These are phyloP conservation scores for Pyxicephalus adspersus DNA, from an alignment of 2,113 vertebrate species.

Conservation along the genomic window DNA sequence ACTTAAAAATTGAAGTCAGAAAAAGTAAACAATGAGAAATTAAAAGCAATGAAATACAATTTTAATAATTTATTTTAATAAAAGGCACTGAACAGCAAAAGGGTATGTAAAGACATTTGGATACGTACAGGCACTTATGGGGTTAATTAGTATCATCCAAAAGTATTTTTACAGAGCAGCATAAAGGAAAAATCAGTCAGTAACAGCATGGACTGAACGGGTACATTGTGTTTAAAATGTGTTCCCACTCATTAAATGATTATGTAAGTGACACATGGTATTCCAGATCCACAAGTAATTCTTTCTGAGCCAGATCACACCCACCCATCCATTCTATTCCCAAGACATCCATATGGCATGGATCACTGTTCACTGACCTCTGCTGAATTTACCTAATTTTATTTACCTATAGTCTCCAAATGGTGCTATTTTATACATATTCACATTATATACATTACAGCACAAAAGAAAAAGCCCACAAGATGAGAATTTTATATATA, in stretches of 20 bases:
- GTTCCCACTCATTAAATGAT: conserved; percentile 41
- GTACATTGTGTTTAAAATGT: conserved; percentile 46
- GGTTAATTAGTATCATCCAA: neutral
- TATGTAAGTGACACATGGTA: conserved; percentile 51
- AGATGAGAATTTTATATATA: too few relatives aligned
- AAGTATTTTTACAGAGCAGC: neutral
- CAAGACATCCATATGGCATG: conserved; percentile 17
- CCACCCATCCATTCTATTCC: conserved; percentile 18
- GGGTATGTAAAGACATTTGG: too few relatives aligned
- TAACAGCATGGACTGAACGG: conserved; percentile 10
- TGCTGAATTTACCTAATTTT: neutral
- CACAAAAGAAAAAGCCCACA: too few relatives aligned
- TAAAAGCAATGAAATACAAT: too few relatives aligned
- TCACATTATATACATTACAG: too few relatives aligned
- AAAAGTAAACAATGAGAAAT: too few relatives aligned
- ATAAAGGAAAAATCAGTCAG: neutral
- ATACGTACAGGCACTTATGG: neutral
- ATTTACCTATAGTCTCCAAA: conserved; percentile 8
- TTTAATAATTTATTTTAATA: too few relatives aligned
- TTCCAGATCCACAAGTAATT: conserved; percentile 31
- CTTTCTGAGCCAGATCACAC: conserved; percentile 36
- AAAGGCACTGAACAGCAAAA: too few relatives aligned
- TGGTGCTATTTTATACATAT: neutral
- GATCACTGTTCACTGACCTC: conserved; percentile 5
- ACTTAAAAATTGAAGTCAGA: too few relatives aligned